Percentiles rank a stretch among this genome's conserved stretches.
phyloP scores from a whole-genome alignment of 2,113 vertebrate genomes.

The Crocuta crocuta region DNA sequence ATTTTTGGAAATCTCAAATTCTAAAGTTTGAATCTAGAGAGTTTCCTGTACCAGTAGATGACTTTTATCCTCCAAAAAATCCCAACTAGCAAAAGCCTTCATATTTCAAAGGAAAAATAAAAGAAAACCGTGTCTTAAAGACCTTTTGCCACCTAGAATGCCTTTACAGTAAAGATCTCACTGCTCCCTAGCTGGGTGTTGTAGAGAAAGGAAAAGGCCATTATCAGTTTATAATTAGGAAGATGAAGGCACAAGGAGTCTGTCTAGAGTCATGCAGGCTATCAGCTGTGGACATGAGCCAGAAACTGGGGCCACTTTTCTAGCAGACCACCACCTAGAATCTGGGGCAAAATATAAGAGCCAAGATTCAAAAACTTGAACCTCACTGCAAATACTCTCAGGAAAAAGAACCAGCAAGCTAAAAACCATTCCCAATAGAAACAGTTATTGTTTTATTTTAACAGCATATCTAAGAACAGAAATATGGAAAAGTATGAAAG shows the following conservation, averaged over 20 bases:
- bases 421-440: neutral
- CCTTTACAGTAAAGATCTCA: neutral
- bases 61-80: neutral
- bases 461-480: conserved; percentile 8
- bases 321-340: neutral
- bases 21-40: neutral
- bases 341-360: neutral
- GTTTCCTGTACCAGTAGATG: neutral
- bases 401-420: neutral
- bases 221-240: neutral
- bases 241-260: neutral
- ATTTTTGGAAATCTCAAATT: conserved; percentile 19
- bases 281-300: neutral
- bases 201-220: neutral
- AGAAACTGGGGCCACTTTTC: neutral
- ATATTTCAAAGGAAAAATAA: neutral
- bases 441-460: conserved; percentile 33
- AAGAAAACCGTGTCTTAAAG: neutral
- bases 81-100: neutral
- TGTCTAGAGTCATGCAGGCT: neutral
- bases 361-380: neutral
- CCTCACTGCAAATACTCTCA: neutral
- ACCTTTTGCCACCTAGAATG: neutral
- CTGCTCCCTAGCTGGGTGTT: neutral
- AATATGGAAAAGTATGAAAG: neutral